Percentiles rank a stretch among this genome's conserved stretches.
Evolutionary conservation across 2,113 vertebrate species (phyloP).

Genomic region (Halcyon malimbica): DNA sequence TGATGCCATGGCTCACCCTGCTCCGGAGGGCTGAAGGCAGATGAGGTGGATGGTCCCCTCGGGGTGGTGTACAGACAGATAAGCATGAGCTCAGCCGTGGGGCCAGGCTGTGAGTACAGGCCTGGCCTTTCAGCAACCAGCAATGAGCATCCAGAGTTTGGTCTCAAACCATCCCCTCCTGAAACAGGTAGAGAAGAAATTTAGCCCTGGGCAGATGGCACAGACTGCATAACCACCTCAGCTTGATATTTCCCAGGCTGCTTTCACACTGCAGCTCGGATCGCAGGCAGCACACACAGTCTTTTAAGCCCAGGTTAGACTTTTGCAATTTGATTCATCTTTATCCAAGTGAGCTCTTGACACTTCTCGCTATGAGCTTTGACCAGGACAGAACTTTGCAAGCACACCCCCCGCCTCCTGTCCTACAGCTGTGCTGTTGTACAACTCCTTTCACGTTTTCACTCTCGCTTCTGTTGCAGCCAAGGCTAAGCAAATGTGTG

Average conservation of each 20-base stretch:
- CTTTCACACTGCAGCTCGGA: background rate
- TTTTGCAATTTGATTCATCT: background rate
- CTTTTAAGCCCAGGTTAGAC: background rate
- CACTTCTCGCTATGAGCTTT: background rate
- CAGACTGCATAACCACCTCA: background rate
- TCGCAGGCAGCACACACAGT: accelerated
- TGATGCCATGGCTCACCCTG: background rate
- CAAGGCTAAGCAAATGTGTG: background rate
- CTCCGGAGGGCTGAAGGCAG: background rate
- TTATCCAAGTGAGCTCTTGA: background rate
- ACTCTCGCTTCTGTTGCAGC: background rate
- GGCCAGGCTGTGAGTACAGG: background rate
- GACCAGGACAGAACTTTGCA: background rate
- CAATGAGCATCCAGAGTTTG: accelerated
- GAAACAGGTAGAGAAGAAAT: background rate
- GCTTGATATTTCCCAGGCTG: background rate
- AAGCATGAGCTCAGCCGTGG: background rate
- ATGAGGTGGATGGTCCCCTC: background rate
- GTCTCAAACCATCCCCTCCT: background rate
- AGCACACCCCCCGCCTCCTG: background rate
- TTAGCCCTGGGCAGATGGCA: background rate
- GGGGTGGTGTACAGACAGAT: background rate
- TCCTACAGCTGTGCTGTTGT: background rate
- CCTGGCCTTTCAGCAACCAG: background rate
- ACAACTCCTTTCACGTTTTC: background rate